Evolutionary conservation across 2,888 invertebrate genomes (phyloP).

Genomic region (Pasiphila rectangulata): DNA sequence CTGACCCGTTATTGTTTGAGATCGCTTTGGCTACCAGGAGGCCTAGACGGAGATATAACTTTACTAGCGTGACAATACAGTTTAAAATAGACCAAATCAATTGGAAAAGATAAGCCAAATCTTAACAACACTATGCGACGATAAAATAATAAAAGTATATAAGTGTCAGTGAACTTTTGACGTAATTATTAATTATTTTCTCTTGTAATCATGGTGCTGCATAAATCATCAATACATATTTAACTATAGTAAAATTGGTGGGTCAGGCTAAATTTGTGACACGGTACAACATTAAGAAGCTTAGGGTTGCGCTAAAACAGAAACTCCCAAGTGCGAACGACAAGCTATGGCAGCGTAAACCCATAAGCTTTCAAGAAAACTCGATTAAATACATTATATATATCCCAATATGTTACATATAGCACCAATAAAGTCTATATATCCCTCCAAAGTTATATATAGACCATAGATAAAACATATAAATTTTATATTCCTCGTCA

Average conservation of each 20-base stretch:
- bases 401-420: slow-evolving; percentile 10
- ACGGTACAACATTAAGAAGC: slow-evolving; percentile 40
- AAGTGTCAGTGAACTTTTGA: too few relatives aligned
- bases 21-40: too few relatives aligned
- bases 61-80: too few relatives aligned
- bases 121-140: too few relatives aligned
- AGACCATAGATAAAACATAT: slow-evolving; percentile 28
- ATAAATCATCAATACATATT: too few relatives aligned
- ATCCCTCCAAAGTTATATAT: slow-evolving; percentile 33
- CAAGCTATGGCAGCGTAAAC: slow-evolving; percentile 63
- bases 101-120: too few relatives aligned
- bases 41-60: too few relatives aligned
- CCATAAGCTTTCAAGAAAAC: slow-evolving; percentile 68
- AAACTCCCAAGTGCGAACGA: slow-evolving; percentile 38
- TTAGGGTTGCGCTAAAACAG: slow-evolving; percentile 59
- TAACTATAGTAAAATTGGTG: too few relatives aligned
- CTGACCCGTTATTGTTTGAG: not conserved
- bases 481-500: slow-evolving; percentile 49
- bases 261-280: not conserved
- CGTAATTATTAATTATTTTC: too few relatives aligned
- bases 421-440: slow-evolving; percentile 15
- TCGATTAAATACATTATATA: slow-evolving; percentile 30
- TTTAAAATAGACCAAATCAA: too few relatives aligned
- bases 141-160: too few relatives aligned
- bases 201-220: too few relatives aligned